Conservation (phyloP, 1,140 invertebrate genomes). For the Philopotamus ludificatus region DNA sequence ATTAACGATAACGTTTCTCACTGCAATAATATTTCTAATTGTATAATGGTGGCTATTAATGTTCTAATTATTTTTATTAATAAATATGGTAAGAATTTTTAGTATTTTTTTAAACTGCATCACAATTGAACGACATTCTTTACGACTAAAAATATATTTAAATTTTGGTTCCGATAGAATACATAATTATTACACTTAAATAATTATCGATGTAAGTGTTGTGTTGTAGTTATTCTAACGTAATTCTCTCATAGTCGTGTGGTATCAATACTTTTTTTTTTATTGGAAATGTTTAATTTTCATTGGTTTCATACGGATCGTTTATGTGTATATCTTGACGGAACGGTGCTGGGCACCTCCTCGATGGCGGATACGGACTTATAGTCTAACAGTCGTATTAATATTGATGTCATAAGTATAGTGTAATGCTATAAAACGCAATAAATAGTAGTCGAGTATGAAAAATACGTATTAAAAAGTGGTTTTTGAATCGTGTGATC, state of each 20-base stretch:
- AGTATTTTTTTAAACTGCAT: no score
- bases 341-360: constrained; percentile 20
- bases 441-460: constrained; percentile 22
- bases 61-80: background rate
- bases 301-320: background rate
- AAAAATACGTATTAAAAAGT: no score
- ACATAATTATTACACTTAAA: no score
- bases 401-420: constrained; percentile 2
- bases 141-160: no score
- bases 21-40: constrained; percentile 3
- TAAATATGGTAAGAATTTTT: no score
- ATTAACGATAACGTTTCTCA: background rate
- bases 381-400: constrained; percentile 20
- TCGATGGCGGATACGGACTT: constrained; percentile 13
- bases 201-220: background rate
- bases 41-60: background rate
- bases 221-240: background rate
- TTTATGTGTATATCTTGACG: background rate
- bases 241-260: background rate
- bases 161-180: no score
- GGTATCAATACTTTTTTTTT: background rate
- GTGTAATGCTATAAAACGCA: constrained; percentile 17
- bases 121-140: no score
- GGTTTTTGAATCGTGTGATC: no score
- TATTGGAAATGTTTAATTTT: background rate